Percentiles rank a stretch among this genome's conserved stretches.
Evolutionary conservation across 2,113 vertebrate species (phyloP).

Genomic region (Sylvia atricapilla): DNA sequence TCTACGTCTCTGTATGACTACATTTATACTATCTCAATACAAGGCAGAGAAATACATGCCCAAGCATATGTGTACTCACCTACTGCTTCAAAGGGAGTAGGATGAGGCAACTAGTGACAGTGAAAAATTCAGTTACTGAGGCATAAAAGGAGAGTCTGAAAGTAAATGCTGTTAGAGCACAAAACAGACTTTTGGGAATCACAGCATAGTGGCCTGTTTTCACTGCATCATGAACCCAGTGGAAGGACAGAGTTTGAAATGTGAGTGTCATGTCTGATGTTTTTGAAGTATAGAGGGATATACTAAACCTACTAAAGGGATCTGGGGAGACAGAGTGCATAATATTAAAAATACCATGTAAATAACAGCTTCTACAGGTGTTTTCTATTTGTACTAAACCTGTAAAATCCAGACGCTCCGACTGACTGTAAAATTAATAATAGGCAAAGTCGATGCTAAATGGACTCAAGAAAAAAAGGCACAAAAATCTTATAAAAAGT

Average conservation of each 20-base stretch:
- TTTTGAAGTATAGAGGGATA: not conserved
- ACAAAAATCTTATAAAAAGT: conserved; percentile 24
- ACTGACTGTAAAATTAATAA: conserved; percentile 62
- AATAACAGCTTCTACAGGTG: conserved; percentile 33
- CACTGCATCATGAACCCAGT: conserved; percentile 34
- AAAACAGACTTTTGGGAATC: conserved; percentile 49
- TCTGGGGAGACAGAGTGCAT: not conserved
- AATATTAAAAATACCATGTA: conserved; percentile 16
- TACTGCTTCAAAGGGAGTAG: conserved; percentile 6
- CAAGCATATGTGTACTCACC: not conserved
- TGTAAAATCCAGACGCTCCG: conserved; percentile 46
- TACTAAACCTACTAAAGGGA: not conserved
- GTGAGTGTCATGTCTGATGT: not conserved
- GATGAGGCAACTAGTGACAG: conserved; percentile 40
- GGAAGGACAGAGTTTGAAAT: conserved; percentile 33
- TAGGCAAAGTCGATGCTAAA: conserved; percentile 52
- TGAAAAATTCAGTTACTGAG: conserved; percentile 67
- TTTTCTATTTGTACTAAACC: conserved; percentile 29
- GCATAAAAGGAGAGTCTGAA: conserved; percentile 67
- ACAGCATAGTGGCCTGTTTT: conserved; percentile 36
- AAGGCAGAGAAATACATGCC: not conserved
- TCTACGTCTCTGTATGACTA: conserved; percentile 2
- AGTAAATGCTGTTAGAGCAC: conserved; percentile 39
- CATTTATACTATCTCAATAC: not conserved
- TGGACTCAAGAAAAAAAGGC: conserved; percentile 46